Evolutionary conservation across 2,888 invertebrate genomes (phyloP).

Genomic region (Calameuta idolon): DNA sequence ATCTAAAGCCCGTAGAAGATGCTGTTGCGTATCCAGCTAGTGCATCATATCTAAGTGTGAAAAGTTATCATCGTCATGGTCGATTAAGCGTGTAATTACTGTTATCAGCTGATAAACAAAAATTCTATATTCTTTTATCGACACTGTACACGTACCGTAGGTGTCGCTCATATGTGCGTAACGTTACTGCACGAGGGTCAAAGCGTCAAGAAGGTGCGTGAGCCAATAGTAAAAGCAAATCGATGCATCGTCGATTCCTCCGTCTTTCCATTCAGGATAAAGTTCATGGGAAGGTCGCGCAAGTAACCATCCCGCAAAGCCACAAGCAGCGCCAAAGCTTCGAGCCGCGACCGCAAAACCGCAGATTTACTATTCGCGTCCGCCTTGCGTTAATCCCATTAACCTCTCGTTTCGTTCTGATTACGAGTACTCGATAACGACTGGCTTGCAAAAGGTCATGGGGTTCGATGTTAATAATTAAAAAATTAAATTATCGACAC

Average conservation of each 20-base stretch:
- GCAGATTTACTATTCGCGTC: constrained; percentile 10
- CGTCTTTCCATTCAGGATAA: background rate
- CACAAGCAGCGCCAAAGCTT: background rate
- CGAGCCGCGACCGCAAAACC: constrained; percentile 23
- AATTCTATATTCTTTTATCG: no score
- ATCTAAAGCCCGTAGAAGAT: constrained; percentile 37
- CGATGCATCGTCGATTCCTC: background rate
- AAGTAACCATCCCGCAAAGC: background rate
- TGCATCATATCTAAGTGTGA: constrained; percentile 34
- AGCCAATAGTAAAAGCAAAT: background rate
- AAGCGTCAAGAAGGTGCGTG: background rate
- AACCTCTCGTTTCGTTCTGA: constrained; percentile 48
- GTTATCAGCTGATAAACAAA: no score
- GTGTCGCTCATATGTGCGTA: background rate
- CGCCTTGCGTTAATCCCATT: constrained; percentile 47
- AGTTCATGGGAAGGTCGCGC: background rate
- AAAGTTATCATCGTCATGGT: no score
- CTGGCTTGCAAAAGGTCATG: background rate
- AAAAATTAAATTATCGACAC: background rate
- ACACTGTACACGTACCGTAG: background rate
- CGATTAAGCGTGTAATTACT: no score
- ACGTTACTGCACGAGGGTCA: background rate
- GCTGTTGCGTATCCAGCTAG: constrained; percentile 31
- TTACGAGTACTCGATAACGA: constrained; percentile 29
- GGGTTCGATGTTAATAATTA: background rate